Percentiles rank a stretch among this genome's conserved stretches.
phyloP scores from a whole-genome alignment of 2,888 invertebrate species.

The Andrena fulva region DNA sequence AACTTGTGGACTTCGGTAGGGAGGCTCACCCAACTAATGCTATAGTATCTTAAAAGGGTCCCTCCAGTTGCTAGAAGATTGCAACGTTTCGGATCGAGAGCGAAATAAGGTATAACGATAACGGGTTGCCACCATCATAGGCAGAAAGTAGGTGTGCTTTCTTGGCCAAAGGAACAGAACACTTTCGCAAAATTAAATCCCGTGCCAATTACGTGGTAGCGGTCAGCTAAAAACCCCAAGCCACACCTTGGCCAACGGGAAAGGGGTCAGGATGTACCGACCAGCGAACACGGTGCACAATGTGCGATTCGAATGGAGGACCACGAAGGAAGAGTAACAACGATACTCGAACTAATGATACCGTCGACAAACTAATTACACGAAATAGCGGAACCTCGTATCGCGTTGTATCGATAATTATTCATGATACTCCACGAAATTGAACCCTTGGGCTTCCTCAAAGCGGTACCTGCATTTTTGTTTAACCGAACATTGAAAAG shows the following conservation, averaged over 20 bases:
- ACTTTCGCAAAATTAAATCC: not conserved
- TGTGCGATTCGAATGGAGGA: slow-evolving; percentile 55
- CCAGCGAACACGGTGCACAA: slow-evolving; percentile 55
- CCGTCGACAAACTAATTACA: slow-evolving; percentile 55
- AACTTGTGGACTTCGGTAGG: too few species aligned
- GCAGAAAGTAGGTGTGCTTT: not conserved
- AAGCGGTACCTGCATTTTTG: slow-evolving; percentile 1
- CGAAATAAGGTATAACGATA: too few species aligned
- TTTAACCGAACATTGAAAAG: slow-evolving; percentile 1
- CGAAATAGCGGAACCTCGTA: slow-evolving; percentile 54
- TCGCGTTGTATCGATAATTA: slow-evolving; percentile 53
- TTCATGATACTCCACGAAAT: slow-evolving; percentile 26
- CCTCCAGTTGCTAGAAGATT: too few species aligned
- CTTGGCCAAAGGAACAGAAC: not conserved
- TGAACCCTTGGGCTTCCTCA: slow-evolving; percentile 22
- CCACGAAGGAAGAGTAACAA: slow-evolving; percentile 64
- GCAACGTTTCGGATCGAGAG: too few species aligned
- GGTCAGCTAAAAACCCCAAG: slow-evolving; percentile 13
- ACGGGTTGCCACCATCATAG: too few species aligned
- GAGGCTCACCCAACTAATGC: too few species aligned
- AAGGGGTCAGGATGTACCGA: slow-evolving; percentile 63
- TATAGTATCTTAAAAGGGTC: too few species aligned
- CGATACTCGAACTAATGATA: slow-evolving; percentile 67
- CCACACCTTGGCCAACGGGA: slow-evolving; percentile 55
- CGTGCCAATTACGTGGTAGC: not conserved